These are phyloP conservation scores for Cecropterus lyciades DNA, from an alignment of 1,140 invertebrate species.

Conservation along the genomic window DNA sequence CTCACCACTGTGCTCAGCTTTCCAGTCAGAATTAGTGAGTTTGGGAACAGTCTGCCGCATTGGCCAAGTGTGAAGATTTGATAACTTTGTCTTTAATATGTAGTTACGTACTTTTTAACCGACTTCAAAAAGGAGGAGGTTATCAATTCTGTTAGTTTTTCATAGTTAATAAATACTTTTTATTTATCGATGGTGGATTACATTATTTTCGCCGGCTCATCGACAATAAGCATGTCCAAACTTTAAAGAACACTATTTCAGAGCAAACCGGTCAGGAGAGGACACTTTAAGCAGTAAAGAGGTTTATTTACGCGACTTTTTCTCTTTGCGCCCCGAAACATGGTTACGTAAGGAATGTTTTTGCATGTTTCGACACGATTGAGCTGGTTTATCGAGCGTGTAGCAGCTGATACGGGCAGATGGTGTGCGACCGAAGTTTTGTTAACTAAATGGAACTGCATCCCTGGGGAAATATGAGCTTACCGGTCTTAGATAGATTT, in stretches of 20 bases:
- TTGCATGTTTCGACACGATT: constrained; percentile 38
- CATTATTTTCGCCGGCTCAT: background rate
- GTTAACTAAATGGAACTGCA: constrained; percentile 36
- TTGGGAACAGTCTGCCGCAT: too few relatives aligned
- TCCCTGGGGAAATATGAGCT: constrained; percentile 19
- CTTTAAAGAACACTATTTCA: constrained; percentile 10
- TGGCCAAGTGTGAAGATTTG: too few relatives aligned
- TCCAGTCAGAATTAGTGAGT: too few relatives aligned
- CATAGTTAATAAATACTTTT: background rate
- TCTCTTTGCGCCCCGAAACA: constrained; percentile 15
- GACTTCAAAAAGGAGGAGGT: too few relatives aligned
- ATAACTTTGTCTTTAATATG: too few relatives aligned
- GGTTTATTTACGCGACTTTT: constrained; percentile 31
- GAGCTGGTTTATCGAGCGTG: constrained; percentile 36
- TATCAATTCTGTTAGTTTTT: too few relatives aligned
- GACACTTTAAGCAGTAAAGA: constrained; percentile 9
- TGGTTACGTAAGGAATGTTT: constrained; percentile 28
- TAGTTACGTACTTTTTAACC: too few relatives aligned
- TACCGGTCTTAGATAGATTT: constrained; percentile 18
- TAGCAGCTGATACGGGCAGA: constrained; percentile 32
- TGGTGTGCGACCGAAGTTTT: constrained; percentile 25
- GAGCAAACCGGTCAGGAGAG: constrained; percentile 20
- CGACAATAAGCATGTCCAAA: background rate
- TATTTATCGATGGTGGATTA: background rate
- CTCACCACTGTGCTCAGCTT: too few relatives aligned